Evolutionary conservation across 2,888 invertebrate species (phyloP), one percentile per base, ranked within the genome.

Genomic region (Drosophila lutescens): DNA sequence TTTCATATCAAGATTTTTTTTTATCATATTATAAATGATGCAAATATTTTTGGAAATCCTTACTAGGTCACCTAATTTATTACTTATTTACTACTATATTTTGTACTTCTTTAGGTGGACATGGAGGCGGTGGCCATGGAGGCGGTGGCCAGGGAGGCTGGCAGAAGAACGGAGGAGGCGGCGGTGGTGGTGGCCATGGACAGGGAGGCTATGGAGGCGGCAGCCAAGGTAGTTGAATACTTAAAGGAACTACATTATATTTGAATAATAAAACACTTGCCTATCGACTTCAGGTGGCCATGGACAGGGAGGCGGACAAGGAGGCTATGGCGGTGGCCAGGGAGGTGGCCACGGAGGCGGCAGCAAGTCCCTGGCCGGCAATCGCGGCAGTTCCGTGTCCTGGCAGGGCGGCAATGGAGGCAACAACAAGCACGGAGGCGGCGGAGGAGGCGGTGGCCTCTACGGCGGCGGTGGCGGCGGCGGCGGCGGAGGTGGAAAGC

Each of bases 361-460:
- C 6, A 75, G 82, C 34, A 72, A 75, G 36, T 72, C 69, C 47
- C 60, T 76, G 17, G 78, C 71, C n/a, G 79, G 79, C 13, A 60
- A 67, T 13, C 67, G 71, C 13, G 74, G 72, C 40, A 59, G 56
- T 17, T 55, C 58, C 20, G 30, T 59, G 6, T 59, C 58, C 56
- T 59, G 58, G 58, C 58, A 59, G 56, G 56, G 58, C 12, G 40
- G 40, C 15, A 54, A 68, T 13, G 51, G 69, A 9, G 71, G 80
- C 4, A 70, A 75, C 44, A 71, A 78, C 58, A 57, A 61, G 38
- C 66, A 77, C 44, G 76, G 78, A 46, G 73, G 76, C 41, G 69
- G 60, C 6, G 79, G 82, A 3, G 72, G 81, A 4, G 50, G 34
- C 7, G 53, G 54, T 43, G 54, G 54, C 44, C 46, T 38, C 34